Conservation (phyloP, 2,113 vertebrate genomes). For the Megaleporinus macrocephalus region DNA sequence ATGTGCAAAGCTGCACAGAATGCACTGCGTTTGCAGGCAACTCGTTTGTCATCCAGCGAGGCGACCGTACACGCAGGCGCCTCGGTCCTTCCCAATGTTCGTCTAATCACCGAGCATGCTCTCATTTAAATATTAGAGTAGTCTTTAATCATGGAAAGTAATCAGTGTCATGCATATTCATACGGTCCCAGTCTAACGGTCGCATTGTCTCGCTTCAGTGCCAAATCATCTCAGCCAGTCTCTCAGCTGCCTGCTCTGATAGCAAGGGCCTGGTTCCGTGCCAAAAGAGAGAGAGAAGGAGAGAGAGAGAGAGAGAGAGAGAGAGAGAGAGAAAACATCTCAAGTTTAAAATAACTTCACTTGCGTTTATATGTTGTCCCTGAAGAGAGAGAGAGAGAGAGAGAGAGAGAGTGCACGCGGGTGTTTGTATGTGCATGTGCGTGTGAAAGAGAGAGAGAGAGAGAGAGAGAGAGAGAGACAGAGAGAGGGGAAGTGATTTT, state of each 20-base stretch:
- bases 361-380: slow-evolving; percentile 65
- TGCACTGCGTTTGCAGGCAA: not conserved
- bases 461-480: slow-evolving; percentile 52
- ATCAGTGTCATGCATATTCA: slow-evolving; percentile 99
- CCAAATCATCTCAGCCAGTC: slow-evolving; percentile 96
- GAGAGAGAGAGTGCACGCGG: slow-evolving; percentile 29
- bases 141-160: slow-evolving; percentile 99
- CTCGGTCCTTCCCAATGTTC: slow-evolving; percentile 66
- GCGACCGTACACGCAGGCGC: slow-evolving; percentile 27
- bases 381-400: slow-evolving; percentile 28
- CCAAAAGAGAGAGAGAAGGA: slow-evolving; percentile 74
- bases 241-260: slow-evolving; percentile 82
- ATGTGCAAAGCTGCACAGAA: slow-evolving; percentile 11
- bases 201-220: slow-evolving; percentile 99
- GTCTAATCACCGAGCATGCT: slow-evolving; percentile 99
- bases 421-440: slow-evolving; percentile 43
- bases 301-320: slow-evolving; percentile 33
- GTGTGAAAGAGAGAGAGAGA: slow-evolving; percentile 20
- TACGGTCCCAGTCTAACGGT: slow-evolving; percentile 94
- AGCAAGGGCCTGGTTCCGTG: slow-evolving; percentile 71
- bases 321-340: slow-evolving; percentile 60
- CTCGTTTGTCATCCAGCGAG: slow-evolving; percentile 14
- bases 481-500: slow-evolving; percentile 48
- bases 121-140: slow-evolving; percentile 99
- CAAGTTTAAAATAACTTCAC: slow-evolving; percentile 91